phyloP scores from a whole-genome alignment of 1,140 invertebrate genomes.

The Helicoverpa zea region DNA sequence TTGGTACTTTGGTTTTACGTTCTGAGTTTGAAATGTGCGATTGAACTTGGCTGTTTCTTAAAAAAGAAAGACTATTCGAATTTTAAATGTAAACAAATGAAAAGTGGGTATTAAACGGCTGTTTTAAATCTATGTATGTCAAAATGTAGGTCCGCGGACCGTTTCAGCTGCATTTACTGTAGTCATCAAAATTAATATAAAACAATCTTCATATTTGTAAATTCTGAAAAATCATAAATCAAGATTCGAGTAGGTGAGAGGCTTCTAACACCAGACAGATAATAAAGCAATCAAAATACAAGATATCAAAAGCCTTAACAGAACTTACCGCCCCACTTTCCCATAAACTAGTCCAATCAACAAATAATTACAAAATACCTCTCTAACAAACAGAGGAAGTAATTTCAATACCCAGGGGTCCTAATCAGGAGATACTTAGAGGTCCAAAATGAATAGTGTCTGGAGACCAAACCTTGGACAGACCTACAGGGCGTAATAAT shows the following conservation, averaged over 20 bases:
- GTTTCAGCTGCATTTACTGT: too few relatives aligned
- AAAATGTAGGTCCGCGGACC: too few relatives aligned
- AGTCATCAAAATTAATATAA: too few relatives aligned
- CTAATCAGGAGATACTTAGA: constrained; percentile 30
- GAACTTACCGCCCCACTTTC: neutral
- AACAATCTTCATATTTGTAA: too few relatives aligned
- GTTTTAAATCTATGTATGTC: too few relatives aligned
- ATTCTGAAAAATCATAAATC: too few relatives aligned
- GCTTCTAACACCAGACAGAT: too few relatives aligned
- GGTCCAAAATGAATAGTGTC: constrained; percentile 20
- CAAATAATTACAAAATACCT: constrained; percentile 19
- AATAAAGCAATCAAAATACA: too few relatives aligned
- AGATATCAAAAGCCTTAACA: neutral
- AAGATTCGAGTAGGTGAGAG: too few relatives aligned
- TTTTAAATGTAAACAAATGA: neutral
- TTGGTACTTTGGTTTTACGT: neutral
- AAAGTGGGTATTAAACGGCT: too few relatives aligned
- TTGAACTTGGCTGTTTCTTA: neutral
- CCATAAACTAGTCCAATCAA: too few relatives aligned
- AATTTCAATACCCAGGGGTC: constrained; percentile 21
- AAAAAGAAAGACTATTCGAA: neutral
- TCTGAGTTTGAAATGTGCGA: neutral
- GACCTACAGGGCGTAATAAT: neutral
- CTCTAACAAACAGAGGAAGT: constrained; percentile 3
- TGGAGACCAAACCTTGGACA: constrained; percentile 8